A percentile compares a stretch with the other conserved stretches of the same genome.
These are phyloP conservation scores for Acanthaster planci DNA, from an alignment of 35 echinoderm and acorn worm species.

Conservation along the genomic window DNA sequence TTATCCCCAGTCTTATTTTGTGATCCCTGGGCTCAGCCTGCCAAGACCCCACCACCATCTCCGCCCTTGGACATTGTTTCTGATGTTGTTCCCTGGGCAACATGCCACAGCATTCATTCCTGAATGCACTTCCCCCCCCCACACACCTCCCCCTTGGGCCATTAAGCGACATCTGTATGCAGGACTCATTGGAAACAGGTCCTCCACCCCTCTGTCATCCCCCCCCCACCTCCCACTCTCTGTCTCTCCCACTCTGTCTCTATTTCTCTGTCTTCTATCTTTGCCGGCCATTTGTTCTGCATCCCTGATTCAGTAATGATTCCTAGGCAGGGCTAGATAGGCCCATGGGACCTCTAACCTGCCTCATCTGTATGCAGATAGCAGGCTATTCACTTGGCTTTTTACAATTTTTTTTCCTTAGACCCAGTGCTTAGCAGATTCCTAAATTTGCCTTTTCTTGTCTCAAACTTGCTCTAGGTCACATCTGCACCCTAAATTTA, in stretches of 20 bases:
- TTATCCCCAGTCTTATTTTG: background rate
- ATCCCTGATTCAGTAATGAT: constrained; percentile 16
- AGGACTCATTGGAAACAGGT: constrained; percentile 6
- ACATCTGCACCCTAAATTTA: too few relatives aligned
- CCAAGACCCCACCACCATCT: background rate
- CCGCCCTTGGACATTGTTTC: background rate
- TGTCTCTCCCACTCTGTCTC: background rate
- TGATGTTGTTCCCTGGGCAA: too few relatives aligned
- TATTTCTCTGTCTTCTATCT: background rate
- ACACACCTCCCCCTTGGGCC: constrained; percentile 1
- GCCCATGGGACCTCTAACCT: background rate
- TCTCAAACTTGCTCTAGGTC: too few relatives aligned
- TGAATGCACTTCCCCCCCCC: background rate
- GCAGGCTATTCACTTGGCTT: background rate
- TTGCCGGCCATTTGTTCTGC: constrained; percentile 27
- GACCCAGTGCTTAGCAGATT: too few relatives aligned
- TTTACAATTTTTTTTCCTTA: background rate
- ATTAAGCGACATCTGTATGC: background rate
- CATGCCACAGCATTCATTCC: background rate
- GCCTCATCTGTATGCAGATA: constrained; percentile 29
- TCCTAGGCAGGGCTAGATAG: constrained; percentile 16
- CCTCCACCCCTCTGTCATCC: constrained; percentile 8
- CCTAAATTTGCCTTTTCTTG: too few relatives aligned
- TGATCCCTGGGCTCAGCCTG: background rate
- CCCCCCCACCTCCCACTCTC: background rate